Base-by-base conservation (phyloP, 1,140 invertebrate genomes). In the Drosophila lacteicornis region DNA sequence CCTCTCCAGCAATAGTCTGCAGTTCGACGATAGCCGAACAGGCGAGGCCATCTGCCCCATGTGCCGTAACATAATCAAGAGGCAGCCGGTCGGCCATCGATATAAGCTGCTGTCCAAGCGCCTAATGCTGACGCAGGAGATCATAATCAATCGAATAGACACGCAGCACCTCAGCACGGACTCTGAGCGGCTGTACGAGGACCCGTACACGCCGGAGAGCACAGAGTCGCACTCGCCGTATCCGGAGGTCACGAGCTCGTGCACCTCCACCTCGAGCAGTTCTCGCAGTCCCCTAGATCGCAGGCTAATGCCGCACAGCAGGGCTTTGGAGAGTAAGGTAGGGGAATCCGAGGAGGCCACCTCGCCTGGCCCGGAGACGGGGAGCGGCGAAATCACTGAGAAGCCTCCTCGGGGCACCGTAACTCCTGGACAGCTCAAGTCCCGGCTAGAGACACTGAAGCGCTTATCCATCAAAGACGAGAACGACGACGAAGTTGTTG, bases 141-240 rank as follows among this genome's bases (percentile, higher is more conserved):
- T 94, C 47, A 94, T 94, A 65, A 94, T 94, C 3, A 94, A 94
- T 79, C 93, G 93, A 66, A 92, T 95, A 22, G 94, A 95, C 75
- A 93, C 92, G 19, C 92, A 93, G n/a, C 82, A 94, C 63, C 86
- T 94, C 0, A 93, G 90, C 60, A 90, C 84, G 12, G 76, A 60
- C 46, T 59, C 78, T 47, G 74, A 90, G 47, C 92, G 70, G 27
- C 47, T 67, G 30, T 93, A 93, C 27, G 92, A 95, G 83, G 96
- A 96, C 91, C 96, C 96, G 1, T 97, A 97, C 75, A 97, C 96
- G 0, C 96, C 96, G 15, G 96, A 96, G 80, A 96, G 96, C 93
- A 94, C 95, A 76, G 96, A 96, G 76, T 96, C 96, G 62, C 95
- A 95, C 75, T 96, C 95, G 55, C 96, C 96, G 11, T 94, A 94